Conservation (phyloP, 2,888 invertebrate genomes). For the Augochlorella aurata region DNA sequence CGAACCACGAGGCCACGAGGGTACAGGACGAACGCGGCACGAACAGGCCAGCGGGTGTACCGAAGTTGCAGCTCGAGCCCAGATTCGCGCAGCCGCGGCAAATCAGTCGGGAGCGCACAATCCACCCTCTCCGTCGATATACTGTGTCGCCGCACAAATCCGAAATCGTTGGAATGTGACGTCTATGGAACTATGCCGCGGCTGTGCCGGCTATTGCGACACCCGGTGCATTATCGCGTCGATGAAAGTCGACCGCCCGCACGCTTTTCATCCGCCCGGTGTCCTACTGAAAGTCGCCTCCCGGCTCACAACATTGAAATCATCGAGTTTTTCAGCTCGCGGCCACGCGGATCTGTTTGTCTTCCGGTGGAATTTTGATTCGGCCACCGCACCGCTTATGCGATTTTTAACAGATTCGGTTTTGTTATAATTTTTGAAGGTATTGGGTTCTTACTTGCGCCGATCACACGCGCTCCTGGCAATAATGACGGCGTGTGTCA, state of each 20-base stretch:
- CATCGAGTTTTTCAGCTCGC: background rate
- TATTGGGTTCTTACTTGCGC: no score
- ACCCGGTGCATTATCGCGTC: constrained; percentile 15
- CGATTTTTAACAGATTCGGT: background rate
- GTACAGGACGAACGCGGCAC: constrained; percentile 45
- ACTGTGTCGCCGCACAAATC: constrained; percentile 73
- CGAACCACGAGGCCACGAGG: constrained; percentile 31
- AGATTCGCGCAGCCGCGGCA: constrained; percentile 83
- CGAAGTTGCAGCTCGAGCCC: constrained; percentile 72
- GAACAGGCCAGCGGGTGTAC: constrained; percentile 60
- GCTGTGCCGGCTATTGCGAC: constrained; percentile 23
- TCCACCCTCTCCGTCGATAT: constrained; percentile 80
- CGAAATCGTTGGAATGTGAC: constrained; percentile 59
- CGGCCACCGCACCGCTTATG: background rate
- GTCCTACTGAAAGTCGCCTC: background rate
- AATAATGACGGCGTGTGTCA: no score
- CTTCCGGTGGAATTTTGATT: background rate
- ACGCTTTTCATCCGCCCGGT: background rate
- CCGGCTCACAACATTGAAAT: background rate
- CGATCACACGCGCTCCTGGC: no score
- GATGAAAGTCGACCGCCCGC: background rate
- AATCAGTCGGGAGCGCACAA: constrained; percentile 81
- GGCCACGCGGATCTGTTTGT: background rate
- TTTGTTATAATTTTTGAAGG: no score
- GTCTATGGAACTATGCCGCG: constrained; percentile 29